Evolutionary conservation across 2,797 vertebrate genomes (phyloP), one percentile per base, ranked within the genome.

Genomic region (Brachyalestes nurse): DNA sequence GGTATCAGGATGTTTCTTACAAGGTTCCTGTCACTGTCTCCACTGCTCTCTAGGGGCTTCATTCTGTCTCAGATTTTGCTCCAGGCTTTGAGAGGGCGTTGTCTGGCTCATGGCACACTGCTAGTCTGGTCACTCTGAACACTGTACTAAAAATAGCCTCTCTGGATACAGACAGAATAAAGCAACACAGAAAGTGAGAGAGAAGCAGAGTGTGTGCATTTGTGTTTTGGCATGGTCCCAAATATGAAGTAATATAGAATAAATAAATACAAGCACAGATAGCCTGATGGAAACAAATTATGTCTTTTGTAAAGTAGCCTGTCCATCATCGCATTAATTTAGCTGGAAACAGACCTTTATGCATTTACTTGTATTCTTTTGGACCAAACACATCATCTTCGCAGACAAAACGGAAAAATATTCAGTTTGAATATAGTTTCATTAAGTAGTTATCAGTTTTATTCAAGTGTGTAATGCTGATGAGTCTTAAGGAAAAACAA

Each of bases 71-170:
- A 47, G 65, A 14, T n/a, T 6, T 64, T 23, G 34, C 45, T 69
- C 42, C 60, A 17, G 7, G n/a, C 19, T 40, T 8, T 34, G 28
- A 64, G 58, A 72, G 69, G n/a, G 13, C 47, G 58, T 47, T 62
- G 25, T 40, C 66, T 58, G 34, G 21, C 21, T 45, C 57, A 13
- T 40, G 9, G 21, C 61, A 5, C 64, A 16, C 42, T 61, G 23
- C 28, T 47, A 34, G 53, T 75, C 55, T 74, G 55, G 17, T 65
- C 53, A 38, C 28, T 60, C 19, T 23, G 23, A 71, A 60, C 53
- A 28, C 40, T 14, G 16, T 10, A 38, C 57, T 71, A 76, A 71
- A 62, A 81, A 75, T 62, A 81, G 21, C 13, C 25, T 66, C 51
- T 57, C 0, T 49, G 34, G 64, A 25, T 60, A 40, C 55, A 58